phyloP scores from a whole-genome alignment of 2,797 vertebrate species.

The Clarias platycephalus region DNA sequence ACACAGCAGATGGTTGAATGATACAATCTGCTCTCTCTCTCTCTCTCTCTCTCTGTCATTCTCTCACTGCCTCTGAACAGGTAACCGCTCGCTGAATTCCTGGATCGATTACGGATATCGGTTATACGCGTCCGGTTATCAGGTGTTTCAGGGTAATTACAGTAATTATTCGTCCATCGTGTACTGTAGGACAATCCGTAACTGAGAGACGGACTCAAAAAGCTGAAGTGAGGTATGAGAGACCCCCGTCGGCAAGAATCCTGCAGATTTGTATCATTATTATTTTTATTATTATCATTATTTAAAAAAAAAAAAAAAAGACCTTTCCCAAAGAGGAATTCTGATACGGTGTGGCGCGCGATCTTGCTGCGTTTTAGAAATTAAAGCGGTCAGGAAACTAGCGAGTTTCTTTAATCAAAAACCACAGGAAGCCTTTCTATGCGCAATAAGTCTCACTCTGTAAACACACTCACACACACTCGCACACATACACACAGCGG shows the following conservation, averaged over 20 bases:
- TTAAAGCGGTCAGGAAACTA: slow-evolving; percentile 19
- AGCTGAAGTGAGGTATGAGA: not conserved
- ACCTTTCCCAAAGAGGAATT: not conserved
- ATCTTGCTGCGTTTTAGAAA: slow-evolving; percentile 17
- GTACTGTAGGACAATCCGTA: not conserved
- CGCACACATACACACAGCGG: slow-evolving; percentile 4
- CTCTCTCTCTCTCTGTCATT: not conserved
- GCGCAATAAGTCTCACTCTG: slow-evolving; percentile 31
- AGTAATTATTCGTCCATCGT: not conserved
- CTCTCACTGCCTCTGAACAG: not conserved
- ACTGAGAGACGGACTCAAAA: not conserved
- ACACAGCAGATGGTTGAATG: slow-evolving; percentile 13
- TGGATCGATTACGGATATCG: not conserved
- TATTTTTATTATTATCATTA: not conserved
- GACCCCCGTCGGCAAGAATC: not conserved
- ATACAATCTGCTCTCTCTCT: not conserved
- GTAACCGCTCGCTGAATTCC: not conserved
- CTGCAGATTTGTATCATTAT: not conserved
- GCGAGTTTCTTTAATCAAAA: slow-evolving; percentile 45
- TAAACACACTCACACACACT: slow-evolving; percentile 11
- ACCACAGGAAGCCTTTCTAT: slow-evolving; percentile 25
- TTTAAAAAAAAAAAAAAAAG: not conserved
- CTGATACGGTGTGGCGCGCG: not conserved
- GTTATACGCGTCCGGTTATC: not conserved
- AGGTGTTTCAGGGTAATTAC: not conserved